Percentiles rank a stretch among this genome's conserved stretches.
Conservation (phyloP, 2,797 vertebrate genomes). For the Oophaga sylvatica region DNA sequence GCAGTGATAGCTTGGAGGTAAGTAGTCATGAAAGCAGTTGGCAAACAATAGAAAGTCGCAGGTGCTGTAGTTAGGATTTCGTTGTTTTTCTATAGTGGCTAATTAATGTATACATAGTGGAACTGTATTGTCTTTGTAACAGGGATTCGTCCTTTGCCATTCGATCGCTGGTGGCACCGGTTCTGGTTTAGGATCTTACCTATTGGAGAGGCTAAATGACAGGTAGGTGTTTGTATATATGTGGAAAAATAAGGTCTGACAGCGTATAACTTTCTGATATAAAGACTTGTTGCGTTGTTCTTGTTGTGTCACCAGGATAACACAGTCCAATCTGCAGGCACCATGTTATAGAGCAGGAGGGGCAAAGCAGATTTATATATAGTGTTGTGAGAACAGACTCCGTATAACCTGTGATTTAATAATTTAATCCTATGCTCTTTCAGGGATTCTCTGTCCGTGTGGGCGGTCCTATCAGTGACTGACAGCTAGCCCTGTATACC, state of each 20-base stretch:
- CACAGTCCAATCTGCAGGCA: no score
- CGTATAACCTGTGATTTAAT: no score
- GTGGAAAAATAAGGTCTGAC: not conserved
- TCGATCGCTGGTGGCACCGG: conserved; percentile 95
- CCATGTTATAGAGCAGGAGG: no score
- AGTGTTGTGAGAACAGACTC: no score
- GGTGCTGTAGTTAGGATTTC: not conserved
- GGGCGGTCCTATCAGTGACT: no score
- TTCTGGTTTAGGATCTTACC: conserved; percentile 91
- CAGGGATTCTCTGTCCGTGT: no score
- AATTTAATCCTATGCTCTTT: no score
- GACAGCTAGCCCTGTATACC: no score
- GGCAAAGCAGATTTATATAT: no score
- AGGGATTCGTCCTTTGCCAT: conserved; percentile 97
- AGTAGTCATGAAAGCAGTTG: conserved; percentile 23
- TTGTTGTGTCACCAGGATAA: no score
- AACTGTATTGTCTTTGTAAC: not conserved
- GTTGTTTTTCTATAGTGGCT: not conserved
- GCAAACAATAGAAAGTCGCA: not conserved
- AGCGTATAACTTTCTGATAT: no score
- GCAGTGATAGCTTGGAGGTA: conserved; percentile 91
- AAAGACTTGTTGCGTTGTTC: no score
- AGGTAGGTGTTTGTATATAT: conserved; percentile 74
- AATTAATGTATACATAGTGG: not conserved
- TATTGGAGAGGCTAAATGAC: conserved; percentile 94